phyloP scores from a whole-genome alignment of 2,113 vertebrate species.

The Microtus ochrogaster region DNA sequence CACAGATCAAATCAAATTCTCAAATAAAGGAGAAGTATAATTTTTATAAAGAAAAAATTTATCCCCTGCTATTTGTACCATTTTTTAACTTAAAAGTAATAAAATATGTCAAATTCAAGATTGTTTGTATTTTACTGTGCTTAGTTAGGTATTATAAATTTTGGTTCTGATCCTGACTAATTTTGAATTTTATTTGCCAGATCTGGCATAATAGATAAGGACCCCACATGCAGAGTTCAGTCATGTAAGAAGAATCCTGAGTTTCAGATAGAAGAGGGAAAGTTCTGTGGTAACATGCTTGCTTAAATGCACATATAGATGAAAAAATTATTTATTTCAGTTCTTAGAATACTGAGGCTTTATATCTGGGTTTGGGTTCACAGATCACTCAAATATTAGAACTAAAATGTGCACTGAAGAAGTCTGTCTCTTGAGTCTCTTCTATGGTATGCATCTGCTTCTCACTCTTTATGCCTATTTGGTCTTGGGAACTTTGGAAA shows the following conservation, averaged over 20 bases:
- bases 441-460: slow-evolving; percentile 42
- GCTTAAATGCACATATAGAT: background rate
- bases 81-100: background rate
- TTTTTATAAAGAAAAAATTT: background rate
- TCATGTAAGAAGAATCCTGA: background rate
- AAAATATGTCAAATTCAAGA: background rate
- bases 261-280: background rate
- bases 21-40: background rate
- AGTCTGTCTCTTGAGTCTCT: background rate
- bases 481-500: background rate
- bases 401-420: background rate
- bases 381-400: background rate
- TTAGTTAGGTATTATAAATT: background rate
- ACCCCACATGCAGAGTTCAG: background rate
- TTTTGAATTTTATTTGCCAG: slow-evolving; percentile 41
- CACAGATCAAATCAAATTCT: background rate
- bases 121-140: background rate
- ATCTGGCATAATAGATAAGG: background rate
- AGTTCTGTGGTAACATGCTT: background rate
- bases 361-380: background rate
- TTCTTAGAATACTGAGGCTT: background rate
- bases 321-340: background rate
- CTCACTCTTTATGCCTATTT: background rate
- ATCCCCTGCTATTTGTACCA: background rate
- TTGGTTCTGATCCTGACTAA: background rate